Evolutionary conservation across 2,797 vertebrate genomes (phyloP), one percentile per base, ranked within the genome.

Genomic region (Bradypodion pumilum): DNA sequence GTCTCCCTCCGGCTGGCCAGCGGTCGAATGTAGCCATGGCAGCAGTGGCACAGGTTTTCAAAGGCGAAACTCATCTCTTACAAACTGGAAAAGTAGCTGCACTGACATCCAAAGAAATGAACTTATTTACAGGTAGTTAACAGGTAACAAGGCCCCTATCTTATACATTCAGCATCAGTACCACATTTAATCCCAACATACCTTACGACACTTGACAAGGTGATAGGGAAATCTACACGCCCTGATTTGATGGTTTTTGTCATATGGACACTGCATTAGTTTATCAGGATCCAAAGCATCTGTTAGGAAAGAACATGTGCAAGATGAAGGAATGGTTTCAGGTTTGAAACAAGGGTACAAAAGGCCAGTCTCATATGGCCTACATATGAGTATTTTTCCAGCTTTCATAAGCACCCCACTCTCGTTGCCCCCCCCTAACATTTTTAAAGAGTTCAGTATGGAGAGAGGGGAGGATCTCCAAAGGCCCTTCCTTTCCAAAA

Each of bases 211-310:
- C 89, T 98, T 98, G 49, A 98, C 94, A 1, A 98, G 89, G 84
- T 98, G 98, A 90, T 97, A 98, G 0, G 97, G 97, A 88, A 97
- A 97, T 19, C 98, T 97, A 78, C 95, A 96, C 59, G 95, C 91
- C 32, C 97, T 95, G 89, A 98, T 97, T 87, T 95, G 95, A 79
- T 98, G 98, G 81, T 92, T 97, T 90, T 95, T 96, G 85, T 98
- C 97, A 88, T 96, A 98, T 0, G 98, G 98, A 68, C 97, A 98
- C 85, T 96, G 97, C 7, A 97, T n/a, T 1, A 97, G 91, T 78
- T 92, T 95, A 2, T 98, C 95, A 1, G 97, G 97, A 91, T 98
- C 96, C 74, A 92, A 85, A 66, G 91, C 85, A 86, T 93, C 94
- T 25, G 92, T 87, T 91, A 68, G 76, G 80, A 92, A 63, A 72